phyloP scores from a whole-genome alignment of 2,888 invertebrate species.

The Dastarcus helophoroides region DNA sequence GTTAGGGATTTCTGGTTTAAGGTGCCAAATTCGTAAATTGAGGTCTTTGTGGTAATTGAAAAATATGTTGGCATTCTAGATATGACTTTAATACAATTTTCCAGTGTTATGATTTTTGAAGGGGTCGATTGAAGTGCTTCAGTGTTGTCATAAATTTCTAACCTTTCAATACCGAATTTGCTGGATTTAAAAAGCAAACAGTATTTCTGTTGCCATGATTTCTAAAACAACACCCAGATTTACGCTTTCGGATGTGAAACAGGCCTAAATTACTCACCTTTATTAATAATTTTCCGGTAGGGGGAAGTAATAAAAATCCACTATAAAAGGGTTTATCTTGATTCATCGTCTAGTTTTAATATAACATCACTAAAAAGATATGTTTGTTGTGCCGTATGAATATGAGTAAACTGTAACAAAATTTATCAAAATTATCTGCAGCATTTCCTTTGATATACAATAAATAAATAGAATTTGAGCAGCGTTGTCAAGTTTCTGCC shows the following conservation, averaged over 20 bases:
- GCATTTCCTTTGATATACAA: too few species aligned
- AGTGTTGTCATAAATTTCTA: slow-evolving; percentile 75
- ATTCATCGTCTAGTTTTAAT: too few species aligned
- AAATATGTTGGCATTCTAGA: slow-evolving; percentile 46
- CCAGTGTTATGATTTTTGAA: slow-evolving; percentile 65
- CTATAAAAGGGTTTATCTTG: slow-evolving; percentile 62
- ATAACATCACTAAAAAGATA: too few species aligned
- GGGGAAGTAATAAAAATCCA: slow-evolving; percentile 69
- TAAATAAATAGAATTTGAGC: too few species aligned
- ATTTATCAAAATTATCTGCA: too few species aligned
- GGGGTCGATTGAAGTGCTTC: slow-evolving; percentile 51
- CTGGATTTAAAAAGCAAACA: slow-evolving; percentile 71
- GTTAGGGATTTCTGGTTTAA: slow-evolving; percentile 57
- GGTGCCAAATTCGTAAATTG: slow-evolving; percentile 48
- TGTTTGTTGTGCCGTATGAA: too few species aligned
- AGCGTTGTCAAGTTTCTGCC: too few species aligned
- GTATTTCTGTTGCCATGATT: slow-evolving; percentile 72
- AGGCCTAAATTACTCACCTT: slow-evolving; percentile 39
- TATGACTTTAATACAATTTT: slow-evolving; percentile 79
- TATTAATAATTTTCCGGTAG: slow-evolving; percentile 66
- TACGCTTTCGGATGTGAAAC: background rate
- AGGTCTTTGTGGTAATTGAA: slow-evolving; percentile 64
- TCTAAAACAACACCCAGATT: slow-evolving; percentile 44
- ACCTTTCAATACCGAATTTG: slow-evolving; percentile 72
- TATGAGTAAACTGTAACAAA: too few species aligned